phyloP scores from a whole-genome alignment of 1,140 invertebrate genomes.

The Drosophila setifemur region DNA sequence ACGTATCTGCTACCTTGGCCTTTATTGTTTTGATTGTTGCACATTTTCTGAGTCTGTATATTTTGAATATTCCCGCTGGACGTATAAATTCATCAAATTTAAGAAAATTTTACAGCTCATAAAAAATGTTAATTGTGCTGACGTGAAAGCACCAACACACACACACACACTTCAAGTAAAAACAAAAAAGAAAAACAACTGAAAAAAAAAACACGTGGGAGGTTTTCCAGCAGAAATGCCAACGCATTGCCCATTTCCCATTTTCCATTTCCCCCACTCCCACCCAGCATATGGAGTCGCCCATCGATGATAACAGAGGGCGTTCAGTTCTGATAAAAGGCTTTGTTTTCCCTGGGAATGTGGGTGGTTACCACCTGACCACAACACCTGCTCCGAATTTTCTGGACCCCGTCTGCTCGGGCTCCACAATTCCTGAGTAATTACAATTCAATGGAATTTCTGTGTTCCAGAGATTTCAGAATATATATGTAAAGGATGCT shows the following conservation, averaged over 20 bases:
- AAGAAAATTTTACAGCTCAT: constrained; percentile 75
- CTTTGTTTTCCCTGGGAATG: constrained; percentile 20
- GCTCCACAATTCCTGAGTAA: constrained; percentile 57
- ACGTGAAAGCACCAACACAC: constrained; percentile 28
- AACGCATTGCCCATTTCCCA: constrained; percentile 27
- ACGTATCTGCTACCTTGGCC: constrained; percentile 14
- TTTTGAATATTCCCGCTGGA: constrained; percentile 23
- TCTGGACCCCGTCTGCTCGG: neutral
- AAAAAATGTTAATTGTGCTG: constrained; percentile 69
- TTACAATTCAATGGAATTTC: constrained; percentile 60
- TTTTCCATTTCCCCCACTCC: neutral
- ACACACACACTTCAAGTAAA: neutral
- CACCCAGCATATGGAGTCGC: constrained; percentile 39
- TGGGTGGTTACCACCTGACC: constrained; percentile 34
- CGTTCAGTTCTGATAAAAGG: constrained; percentile 58
- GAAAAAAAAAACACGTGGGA: neutral
- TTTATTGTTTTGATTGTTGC: constrained; percentile 40
- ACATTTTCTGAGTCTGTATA: constrained; percentile 37
- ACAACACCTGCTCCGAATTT: constrained; percentile 48
- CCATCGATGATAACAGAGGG: constrained; percentile 52
- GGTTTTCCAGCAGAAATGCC: constrained; percentile 29
- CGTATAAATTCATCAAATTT: constrained; percentile 75
- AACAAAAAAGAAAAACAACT: constrained; percentile 2
- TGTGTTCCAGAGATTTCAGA: too few species aligned
- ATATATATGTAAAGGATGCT: too few species aligned